Conservation (phyloP, 2,113 vertebrate species). For the Nannobrachium achirus region DNA sequence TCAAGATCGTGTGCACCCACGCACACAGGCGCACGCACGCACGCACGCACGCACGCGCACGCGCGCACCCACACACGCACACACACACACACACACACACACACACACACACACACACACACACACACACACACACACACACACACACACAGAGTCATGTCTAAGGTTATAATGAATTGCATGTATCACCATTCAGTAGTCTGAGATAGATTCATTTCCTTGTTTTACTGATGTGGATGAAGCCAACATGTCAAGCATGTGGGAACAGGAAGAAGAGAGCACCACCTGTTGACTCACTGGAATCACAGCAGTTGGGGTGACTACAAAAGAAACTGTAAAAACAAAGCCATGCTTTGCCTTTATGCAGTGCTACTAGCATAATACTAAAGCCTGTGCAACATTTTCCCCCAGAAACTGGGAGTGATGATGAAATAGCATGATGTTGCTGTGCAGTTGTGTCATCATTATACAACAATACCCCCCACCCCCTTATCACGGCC, state of each 20-base stretch:
- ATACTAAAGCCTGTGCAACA: no score
- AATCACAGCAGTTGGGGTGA: slow-evolving; percentile 30
- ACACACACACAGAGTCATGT: slow-evolving; percentile 15
- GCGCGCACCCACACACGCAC: no score
- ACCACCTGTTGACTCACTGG: slow-evolving; percentile 58
- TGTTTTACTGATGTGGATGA: slow-evolving; percentile 6
- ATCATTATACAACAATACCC: no score
- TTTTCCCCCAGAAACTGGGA: no score
- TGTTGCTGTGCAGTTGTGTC: no score
- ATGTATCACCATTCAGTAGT: not conserved
- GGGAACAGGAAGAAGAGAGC: slow-evolving; percentile 37
- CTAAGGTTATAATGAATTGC: slow-evolving; percentile 14
- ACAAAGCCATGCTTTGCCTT: no score
- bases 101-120: not conserved
- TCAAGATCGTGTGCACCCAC: no score
- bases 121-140: slow-evolving; percentile 3
- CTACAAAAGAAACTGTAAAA: no score
- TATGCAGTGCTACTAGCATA: no score
- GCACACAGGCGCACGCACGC: not conserved
- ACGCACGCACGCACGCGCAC: not conserved
- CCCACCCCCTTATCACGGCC: no score
- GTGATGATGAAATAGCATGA: no score
- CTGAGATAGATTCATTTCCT: slow-evolving; percentile 4
- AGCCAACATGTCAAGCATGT: not conserved
- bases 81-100: not conserved